phyloP scores from a whole-genome alignment of 2,888 invertebrate genomes.

The Pseudanteris insignis region DNA sequence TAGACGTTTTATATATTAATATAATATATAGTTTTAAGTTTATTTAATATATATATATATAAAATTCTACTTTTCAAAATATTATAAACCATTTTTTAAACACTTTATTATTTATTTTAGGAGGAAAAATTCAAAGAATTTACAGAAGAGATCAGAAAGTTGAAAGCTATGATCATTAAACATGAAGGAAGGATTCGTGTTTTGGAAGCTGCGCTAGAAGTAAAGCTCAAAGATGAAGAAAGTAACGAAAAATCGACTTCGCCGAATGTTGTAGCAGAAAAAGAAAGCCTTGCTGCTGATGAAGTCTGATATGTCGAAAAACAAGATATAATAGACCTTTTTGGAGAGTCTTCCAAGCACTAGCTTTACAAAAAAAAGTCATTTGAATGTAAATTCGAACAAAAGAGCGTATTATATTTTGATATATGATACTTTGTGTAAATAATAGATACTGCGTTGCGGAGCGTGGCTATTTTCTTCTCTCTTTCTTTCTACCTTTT shows the following conservation, averaged over 20 bases:
- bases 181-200: conserved; percentile 89
- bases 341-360: conserved; percentile 48
- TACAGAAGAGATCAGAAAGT: conserved; percentile 87
- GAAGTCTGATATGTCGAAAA: conserved; percentile 58
- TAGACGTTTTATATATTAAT: too few relatives aligned
- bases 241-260: conserved; percentile 61
- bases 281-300: conserved; percentile 61
- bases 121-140: conserved; percentile 84
- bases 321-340: too few relatives aligned
- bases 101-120: conserved; percentile 66
- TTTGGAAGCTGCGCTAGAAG: conserved; percentile 74
- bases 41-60: too few relatives aligned
- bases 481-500: conserved; percentile 5
- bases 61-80: too few relatives aligned
- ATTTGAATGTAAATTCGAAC: conserved; percentile 56
- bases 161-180: conserved; percentile 93
- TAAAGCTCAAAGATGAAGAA: conserved; percentile 64
- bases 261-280: conserved; percentile 48
- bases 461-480: conserved; percentile 52
- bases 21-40: too few relatives aligned
- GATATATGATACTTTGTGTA: conserved; percentile 65
- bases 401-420: conserved; percentile 63
- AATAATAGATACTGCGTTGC: conserved; percentile 62
- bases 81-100: too few relatives aligned
- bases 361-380: conserved; percentile 50